These are phyloP conservation scores for Chymomyza amoena DNA, from an alignment of 2,888 invertebrate genomes.

Conservation along the genomic window DNA sequence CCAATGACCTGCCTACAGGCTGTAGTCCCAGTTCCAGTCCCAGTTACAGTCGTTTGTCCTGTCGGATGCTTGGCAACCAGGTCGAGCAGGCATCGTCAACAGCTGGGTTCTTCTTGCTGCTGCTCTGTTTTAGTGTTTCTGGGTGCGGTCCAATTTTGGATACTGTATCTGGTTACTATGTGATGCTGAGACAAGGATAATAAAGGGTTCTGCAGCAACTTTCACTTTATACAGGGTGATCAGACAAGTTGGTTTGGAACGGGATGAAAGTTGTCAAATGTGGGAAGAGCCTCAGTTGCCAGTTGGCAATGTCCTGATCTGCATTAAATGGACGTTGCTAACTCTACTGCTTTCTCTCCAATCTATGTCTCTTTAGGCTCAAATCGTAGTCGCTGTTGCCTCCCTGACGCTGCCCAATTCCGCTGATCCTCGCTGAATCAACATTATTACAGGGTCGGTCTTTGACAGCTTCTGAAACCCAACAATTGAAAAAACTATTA, in stretches of 20 bases:
- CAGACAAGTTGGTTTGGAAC: no score
- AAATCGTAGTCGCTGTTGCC: no score
- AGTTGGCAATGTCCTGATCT: no score
- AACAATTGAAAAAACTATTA: no score
- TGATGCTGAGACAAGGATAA: neutral
- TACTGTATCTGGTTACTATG: neutral
- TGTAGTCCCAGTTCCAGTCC: neutral
- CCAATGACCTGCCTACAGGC: constrained; percentile 50
- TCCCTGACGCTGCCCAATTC: no score
- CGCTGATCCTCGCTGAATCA: no score
- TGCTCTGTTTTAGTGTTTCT: neutral
- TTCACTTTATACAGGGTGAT: neutral
- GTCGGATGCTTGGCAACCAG: neutral
- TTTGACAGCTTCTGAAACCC: no score
- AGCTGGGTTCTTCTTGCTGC: neutral
- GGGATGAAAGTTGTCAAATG: no score
- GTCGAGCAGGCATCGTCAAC: neutral
- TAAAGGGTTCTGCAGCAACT: neutral
- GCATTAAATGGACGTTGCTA: no score
- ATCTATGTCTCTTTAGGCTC: no score
- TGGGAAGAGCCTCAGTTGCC: neutral
- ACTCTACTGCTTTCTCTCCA: no score
- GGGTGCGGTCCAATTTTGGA: neutral
- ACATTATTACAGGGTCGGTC: no score
- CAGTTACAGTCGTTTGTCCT: neutral